These are phyloP conservation scores for Turritopsis rubra DNA, from an alignment of 30 jellyfish, hydroid and myxozoan genomes.

Conservation along the genomic window DNA sequence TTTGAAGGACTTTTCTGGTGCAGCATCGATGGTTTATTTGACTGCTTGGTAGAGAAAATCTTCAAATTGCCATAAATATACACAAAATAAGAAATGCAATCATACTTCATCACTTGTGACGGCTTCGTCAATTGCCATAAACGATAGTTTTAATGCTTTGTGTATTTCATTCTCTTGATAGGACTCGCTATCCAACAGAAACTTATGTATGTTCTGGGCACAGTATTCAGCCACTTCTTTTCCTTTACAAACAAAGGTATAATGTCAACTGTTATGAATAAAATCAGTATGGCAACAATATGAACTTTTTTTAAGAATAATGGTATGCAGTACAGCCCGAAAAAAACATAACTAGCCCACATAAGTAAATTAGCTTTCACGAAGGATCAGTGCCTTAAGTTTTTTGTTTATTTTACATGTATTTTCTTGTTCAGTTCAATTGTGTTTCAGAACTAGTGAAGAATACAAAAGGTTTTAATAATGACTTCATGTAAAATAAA, in stretches of 20 bases:
- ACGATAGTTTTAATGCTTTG: conserved; percentile 58
- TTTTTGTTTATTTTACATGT: no score
- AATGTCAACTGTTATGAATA: background rate
- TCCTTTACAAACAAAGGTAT: conserved; percentile 29
- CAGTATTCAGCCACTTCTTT: conserved; percentile 84
- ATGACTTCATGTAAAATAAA: no score
- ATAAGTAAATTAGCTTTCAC: no score
- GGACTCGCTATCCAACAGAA: conserved; percentile 42
- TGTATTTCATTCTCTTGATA: conserved; percentile 65
- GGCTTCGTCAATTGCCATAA: conserved; percentile 59
- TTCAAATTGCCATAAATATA: background rate
- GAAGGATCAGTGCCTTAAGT: no score
- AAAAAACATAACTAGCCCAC: no score
- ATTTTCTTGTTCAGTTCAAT: no score
- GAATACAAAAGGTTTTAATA: no score
- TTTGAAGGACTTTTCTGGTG: background rate
- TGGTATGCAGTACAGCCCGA: no score
- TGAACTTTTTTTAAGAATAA: background rate
- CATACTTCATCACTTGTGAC: conserved; percentile 68
- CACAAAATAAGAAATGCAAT: background rate
- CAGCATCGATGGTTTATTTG: background rate
- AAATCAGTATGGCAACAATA: conserved; percentile 2
- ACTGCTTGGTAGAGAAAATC: background rate
- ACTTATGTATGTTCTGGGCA: conserved; percentile 42
- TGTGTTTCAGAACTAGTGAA: no score